Base-by-base conservation (phyloP, 2,888 invertebrate species). In the Lepidocyrtinus sp. region DNA sequence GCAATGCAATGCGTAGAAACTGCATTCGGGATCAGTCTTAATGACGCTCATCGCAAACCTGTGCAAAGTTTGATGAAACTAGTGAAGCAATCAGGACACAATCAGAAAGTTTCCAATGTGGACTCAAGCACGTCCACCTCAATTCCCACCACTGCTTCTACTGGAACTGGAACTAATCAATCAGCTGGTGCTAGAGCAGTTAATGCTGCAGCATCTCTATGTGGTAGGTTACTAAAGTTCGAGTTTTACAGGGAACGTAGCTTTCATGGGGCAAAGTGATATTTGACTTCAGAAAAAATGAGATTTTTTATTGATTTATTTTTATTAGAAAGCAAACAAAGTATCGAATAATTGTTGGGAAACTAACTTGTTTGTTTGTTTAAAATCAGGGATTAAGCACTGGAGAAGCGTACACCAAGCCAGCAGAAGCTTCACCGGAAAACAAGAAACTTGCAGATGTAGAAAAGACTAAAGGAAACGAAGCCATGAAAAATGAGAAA, bases 1-100 rank as follows among this genome's bases (percentile, higher is more conserved):
- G 96, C 96, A 55, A 93, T 95, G 85, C 98, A 98, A 90, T 98
- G 98, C 89, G 91, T 98, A 85, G 96, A 98, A 89, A 94, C 95
- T 67, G 95, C 96, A 2, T 98, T 95, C 89, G 93, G 93, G 85
- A 90, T 97, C 0, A 89, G 88, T 82, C 88, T 89, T 46, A 88
- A 88, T 76, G 90, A 90, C 85, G 87, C 87, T 15, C 87, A 88
- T 27, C 87, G 72, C 46, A 81, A 78, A 65, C 64, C 80, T 9
- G 26, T n/a, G 15, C 2, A 2, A 50, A 12, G 50, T 12, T 50
- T 50, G 50, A 17, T 50, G 50, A 17, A 50, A 2, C 15, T 50
- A 1, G 1, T 50, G 50, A 2, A 17, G 17, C 50, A 50, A 17
- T 50, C 61, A 2, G 71, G n/a, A n/a, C n/a, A n/a, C n/a, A n/a